Conservation (phyloP, 1,140 invertebrate species). For the Meloidogyne chitwoodi region DNA sequence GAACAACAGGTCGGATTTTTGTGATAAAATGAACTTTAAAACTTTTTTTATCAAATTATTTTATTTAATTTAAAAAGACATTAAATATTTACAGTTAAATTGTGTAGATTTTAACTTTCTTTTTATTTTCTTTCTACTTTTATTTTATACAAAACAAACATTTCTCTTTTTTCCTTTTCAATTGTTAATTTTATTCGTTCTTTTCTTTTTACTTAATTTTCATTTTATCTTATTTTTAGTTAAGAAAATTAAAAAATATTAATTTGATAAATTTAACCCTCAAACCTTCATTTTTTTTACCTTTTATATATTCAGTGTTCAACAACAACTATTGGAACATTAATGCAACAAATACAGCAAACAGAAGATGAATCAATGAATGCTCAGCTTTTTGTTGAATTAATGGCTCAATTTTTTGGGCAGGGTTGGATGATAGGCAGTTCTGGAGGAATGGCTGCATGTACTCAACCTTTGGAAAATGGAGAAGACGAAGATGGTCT, state of each 20-base stretch:
- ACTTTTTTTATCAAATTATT: not conserved
- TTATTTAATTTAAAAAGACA: not conserved
- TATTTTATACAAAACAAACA: too few relatives aligned
- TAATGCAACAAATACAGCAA: not conserved
- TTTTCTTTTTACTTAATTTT: too few relatives aligned
- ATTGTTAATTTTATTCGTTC: too few relatives aligned
- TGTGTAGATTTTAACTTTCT: not conserved
- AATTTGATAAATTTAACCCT: too few relatives aligned
- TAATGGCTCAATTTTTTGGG: conserved; percentile 74
- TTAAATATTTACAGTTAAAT: not conserved
- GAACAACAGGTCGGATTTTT: not conserved
- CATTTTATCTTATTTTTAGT: too few relatives aligned
- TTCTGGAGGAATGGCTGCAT: conserved; percentile 83
- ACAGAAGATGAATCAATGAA: conserved; percentile 27
- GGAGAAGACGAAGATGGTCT: conserved; percentile 69
- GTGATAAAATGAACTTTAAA: not conserved
- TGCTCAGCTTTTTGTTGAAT: conserved; percentile 32
- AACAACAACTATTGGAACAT: not conserved
- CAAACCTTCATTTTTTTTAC: too few relatives aligned
- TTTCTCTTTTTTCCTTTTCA: too few relatives aligned
- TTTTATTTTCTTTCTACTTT: not conserved
- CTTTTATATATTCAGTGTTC: not conserved
- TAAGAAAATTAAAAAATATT: too few relatives aligned
- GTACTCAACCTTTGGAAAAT: conserved; percentile 64
- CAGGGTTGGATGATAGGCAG: conserved; percentile 89